Evolutionary conservation across 1,140 invertebrate genomes (phyloP).

Genomic region (Meloidogyne floridensis): DNA sequence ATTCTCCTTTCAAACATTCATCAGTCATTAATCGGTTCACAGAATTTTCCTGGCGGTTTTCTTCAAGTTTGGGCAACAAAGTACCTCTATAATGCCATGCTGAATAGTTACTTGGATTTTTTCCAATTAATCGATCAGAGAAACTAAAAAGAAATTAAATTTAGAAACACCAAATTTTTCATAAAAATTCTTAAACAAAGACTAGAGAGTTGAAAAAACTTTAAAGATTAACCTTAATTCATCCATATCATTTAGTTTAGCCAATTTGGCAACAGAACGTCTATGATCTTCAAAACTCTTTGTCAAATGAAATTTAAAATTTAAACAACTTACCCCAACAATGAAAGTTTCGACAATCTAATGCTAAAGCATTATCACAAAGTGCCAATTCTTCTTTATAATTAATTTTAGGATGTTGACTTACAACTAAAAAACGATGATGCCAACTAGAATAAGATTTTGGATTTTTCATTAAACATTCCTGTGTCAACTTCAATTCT

Average conservation of each 20-base stretch:
- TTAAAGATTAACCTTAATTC: constrained; percentile 32
- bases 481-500: constrained; percentile 47
- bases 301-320: neutral
- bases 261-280: constrained; percentile 47
- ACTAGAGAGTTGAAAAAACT: constrained; percentile 3
- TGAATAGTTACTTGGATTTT: constrained; percentile 38
- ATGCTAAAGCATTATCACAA: constrained; percentile 48
- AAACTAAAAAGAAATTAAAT: constrained; percentile 29
- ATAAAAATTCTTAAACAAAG: no score
- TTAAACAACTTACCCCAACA: constrained; percentile 34
- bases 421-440: constrained; percentile 45
- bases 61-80: constrained; percentile 34
- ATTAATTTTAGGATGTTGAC: constrained; percentile 31
- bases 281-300: constrained; percentile 43
- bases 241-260: constrained; percentile 34
- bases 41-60: neutral
- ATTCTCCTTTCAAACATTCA: constrained; percentile 44
- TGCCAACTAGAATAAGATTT: constrained; percentile 53
- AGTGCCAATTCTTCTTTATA: constrained; percentile 38
- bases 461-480: constrained; percentile 45
- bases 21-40: constrained; percentile 27
- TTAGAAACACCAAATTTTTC: neutral
- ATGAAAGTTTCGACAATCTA: constrained; percentile 55
- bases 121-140: constrained; percentile 33
- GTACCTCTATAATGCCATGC: constrained; percentile 25